Evolutionary conservation across 53 echinoderm and acorn worm species (phyloP), one percentile per base, ranked within the genome.

Genomic region (Patiria pectinifera): DNA sequence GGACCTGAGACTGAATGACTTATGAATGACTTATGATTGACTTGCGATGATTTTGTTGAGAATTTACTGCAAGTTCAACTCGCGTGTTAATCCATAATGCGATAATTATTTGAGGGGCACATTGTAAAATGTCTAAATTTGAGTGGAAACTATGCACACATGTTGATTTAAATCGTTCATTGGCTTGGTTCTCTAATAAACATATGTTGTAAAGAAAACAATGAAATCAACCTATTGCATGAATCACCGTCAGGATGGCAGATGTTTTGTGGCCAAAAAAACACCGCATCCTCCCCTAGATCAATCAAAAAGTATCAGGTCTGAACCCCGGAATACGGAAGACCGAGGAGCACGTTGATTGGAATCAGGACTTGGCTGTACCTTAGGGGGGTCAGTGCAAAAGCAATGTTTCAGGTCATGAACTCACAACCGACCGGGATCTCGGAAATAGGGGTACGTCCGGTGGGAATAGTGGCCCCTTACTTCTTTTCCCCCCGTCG

Each of bases 331-430:
- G 62, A 59, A 76, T 35, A 77, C 78, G 62, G 88, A 88, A 88
- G 88, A 60, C 12, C 13, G 9, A 2, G 45, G 59, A 53, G 59
- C 82, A 77, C 12, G 35, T 6, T 88, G 77, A 88, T 59, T 59
- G 78, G 45, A 77, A 78, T 78, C 78, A 24, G 61, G 61, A 45
- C 21, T 48, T 58, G 44, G 23, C 45, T 61, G 46, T 18, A 35
- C 16, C 59, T 78, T 59, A 48, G 24, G 59, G 59, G 76, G 76
- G 88, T 25, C 44, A 77, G 12, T 45, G 21, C 22, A 62, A 48
- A n/a, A 19, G 9, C 81, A 66, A 45, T 66, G 61, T 88, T 78
- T 47, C 81, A 90, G 90, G 90, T 90, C 90, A 24, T 81, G 90
- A 81, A 69, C 90, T 66, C 78, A 43, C 70, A 43, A 44, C 80